Conservation (phyloP, 2,888 invertebrate genomes). For the Pachycephus smyrnensis region DNA sequence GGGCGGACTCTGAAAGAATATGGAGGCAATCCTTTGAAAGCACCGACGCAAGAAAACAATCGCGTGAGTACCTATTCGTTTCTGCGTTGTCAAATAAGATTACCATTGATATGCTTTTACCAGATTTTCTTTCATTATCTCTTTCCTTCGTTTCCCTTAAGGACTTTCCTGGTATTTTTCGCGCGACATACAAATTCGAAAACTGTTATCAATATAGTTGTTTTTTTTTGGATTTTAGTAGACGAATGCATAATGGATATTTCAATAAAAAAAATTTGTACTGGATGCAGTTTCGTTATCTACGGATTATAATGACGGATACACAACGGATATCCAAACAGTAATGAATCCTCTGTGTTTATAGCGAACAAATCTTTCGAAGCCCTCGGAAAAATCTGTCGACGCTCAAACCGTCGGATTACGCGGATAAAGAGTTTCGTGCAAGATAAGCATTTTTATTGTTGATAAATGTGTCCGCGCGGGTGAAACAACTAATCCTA, state of each 20-base stretch:
- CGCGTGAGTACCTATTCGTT: constrained; percentile 1
- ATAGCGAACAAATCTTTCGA: background rate
- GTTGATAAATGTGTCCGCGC: constrained; percentile 47
- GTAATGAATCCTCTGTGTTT: background rate
- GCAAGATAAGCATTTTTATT: constrained; percentile 52
- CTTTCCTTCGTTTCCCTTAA: background rate
- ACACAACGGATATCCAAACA: background rate
- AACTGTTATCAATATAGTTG: background rate
- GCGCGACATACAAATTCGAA: background rate
- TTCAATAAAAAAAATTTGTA: background rate
- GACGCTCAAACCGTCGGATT: constrained; percentile 3
- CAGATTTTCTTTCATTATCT: background rate
- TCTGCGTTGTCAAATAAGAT: background rate
- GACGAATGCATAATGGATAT: background rate
- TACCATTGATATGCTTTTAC: background rate
- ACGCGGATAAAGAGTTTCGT: constrained; percentile 48
- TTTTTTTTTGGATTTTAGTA: background rate
- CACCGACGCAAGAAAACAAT: constrained; percentile 4
- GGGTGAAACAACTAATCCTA: constrained; percentile 37
- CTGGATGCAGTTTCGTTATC: background rate
- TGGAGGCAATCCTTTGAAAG: constrained; percentile 7
- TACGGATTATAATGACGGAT: background rate
- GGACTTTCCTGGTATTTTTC: background rate
- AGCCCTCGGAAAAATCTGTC: background rate
- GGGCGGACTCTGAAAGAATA: background rate